Percentiles rank a stretch among this genome's conserved stretches.
Evolutionary conservation across 2,888 invertebrate species (phyloP).

Genomic region (Ptilodon capucinus): DNA sequence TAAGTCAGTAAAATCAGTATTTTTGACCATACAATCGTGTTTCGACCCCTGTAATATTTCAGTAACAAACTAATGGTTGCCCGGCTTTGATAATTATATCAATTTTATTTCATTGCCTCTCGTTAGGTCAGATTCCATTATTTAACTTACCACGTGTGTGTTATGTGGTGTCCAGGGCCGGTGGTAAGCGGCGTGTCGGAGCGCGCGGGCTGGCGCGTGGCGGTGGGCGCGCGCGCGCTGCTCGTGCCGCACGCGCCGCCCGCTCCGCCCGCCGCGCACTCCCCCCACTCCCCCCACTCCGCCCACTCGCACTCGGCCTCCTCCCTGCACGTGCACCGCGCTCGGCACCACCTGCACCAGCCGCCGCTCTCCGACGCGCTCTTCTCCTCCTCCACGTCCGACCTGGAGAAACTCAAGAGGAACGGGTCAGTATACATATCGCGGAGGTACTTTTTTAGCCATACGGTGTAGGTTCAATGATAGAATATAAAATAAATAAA

Average conservation of each 20-base stretch:
- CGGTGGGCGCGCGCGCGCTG: slow-evolving; percentile 37
- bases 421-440: slow-evolving; percentile 44
- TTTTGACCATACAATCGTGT: too few relatives aligned
- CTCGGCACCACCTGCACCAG: slow-evolving; percentile 21
- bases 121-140: too few relatives aligned
- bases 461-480: too few relatives aligned
- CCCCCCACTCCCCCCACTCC: background rate
- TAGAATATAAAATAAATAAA: too few relatives aligned
- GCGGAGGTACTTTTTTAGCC: too few relatives aligned
- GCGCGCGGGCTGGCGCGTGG: slow-evolving; percentile 33
- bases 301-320: slow-evolving; percentile 42
- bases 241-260: slow-evolving; percentile 19
- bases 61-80: too few relatives aligned
- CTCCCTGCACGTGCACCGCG: slow-evolving; percentile 41
- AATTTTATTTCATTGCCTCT: too few relatives aligned
- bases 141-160: slow-evolving; percentile 2
- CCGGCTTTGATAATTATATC: too few relatives aligned
- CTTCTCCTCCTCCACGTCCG: slow-evolving; percentile 62
- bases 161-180: slow-evolving; percentile 6
- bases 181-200: slow-evolving; percentile 23
- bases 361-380: slow-evolving; percentile 50
- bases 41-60: too few relatives aligned
- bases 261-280: slow-evolving; percentile 4
- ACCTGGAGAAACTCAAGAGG: slow-evolving; percentile 60
- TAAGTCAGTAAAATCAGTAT: too few relatives aligned